phyloP scores from a whole-genome alignment of 2,113 vertebrate genomes.

The Smithornis capensis region DNA sequence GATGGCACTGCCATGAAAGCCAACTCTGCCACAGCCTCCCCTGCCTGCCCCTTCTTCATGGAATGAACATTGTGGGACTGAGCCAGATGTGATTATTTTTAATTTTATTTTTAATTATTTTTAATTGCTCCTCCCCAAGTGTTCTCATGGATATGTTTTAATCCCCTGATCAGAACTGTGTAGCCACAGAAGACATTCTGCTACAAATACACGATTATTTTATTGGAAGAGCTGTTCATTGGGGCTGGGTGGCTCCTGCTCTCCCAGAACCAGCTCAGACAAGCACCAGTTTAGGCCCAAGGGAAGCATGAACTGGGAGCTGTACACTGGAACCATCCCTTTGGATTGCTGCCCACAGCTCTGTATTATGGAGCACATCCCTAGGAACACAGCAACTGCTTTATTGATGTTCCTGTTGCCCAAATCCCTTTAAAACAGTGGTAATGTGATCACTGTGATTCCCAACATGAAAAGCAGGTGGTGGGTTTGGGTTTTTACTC shows the following conservation, averaged over 20 bases:
- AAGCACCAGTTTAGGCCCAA: not conserved
- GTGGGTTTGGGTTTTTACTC: not conserved
- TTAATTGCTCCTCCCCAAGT: not conserved
- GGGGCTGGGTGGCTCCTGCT: not conserved
- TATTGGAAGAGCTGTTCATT: not conserved
- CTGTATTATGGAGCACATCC: not conserved
- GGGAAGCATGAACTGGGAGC: not conserved
- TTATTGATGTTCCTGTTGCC: not conserved
- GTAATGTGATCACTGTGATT: not conserved
- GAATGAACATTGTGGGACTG: not conserved
- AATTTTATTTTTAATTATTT: too few relatives aligned
- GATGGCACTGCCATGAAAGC: not conserved
- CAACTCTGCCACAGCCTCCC: not conserved
- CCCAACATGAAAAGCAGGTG: not conserved
- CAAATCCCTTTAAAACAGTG: not conserved
- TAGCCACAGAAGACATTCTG: not conserved
- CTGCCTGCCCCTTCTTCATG: not conserved
- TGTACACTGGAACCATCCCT: rapidly evolving
- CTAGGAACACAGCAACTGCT: not conserved
- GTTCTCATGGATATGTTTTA: not conserved
- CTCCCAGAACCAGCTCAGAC: not conserved
- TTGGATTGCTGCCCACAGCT: not conserved
- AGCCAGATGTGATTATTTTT: not conserved
- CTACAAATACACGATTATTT: not conserved
- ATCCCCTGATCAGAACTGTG: not conserved